Evolutionary conservation across 2,113 vertebrate genomes (phyloP).

Genomic region (Nothobranchius kuhntae): DNA sequence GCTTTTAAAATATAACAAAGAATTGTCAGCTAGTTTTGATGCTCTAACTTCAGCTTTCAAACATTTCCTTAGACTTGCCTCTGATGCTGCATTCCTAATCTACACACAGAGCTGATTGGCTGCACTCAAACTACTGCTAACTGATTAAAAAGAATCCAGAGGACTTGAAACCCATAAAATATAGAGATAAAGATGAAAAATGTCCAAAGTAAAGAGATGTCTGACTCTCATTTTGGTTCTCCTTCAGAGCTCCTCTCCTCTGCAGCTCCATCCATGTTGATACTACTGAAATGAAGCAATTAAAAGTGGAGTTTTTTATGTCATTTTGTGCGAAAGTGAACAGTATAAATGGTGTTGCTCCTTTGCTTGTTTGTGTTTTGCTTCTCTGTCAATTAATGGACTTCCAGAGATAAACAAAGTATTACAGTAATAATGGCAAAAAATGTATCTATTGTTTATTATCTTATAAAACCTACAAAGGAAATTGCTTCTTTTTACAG

Average conservation of each 20-base stretch:
- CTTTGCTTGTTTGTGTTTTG: constrained; percentile 71
- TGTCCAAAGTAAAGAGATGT: no score
- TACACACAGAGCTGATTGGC: no score
- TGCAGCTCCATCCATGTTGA: constrained; percentile 72
- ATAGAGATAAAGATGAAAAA: no score
- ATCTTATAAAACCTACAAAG: constrained; percentile 48
- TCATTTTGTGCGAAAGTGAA: constrained; percentile 69
- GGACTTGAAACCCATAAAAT: no score
- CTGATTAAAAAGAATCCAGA: no score
- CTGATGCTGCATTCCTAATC: no score
- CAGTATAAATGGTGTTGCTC: constrained; percentile 56
- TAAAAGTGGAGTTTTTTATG: constrained; percentile 59
- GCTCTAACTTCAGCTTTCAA: no score
- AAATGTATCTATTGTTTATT: constrained; percentile 39
- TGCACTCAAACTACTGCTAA: no score
- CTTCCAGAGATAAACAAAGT: constrained; percentile 67
- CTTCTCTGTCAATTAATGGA: constrained; percentile 66
- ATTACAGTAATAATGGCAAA: constrained; percentile 62
- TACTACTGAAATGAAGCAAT: constrained; percentile 80
- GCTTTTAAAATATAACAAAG: no score
- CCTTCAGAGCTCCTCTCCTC: constrained; percentile 43
- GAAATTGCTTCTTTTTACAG: constrained; percentile 52
- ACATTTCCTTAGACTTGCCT: no score
- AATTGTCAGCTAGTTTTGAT: no score
- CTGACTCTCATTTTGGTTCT: constrained; percentile 12